Base-by-base conservation (phyloP, 2,113 vertebrate species). In the Mugil cephalus region DNA sequence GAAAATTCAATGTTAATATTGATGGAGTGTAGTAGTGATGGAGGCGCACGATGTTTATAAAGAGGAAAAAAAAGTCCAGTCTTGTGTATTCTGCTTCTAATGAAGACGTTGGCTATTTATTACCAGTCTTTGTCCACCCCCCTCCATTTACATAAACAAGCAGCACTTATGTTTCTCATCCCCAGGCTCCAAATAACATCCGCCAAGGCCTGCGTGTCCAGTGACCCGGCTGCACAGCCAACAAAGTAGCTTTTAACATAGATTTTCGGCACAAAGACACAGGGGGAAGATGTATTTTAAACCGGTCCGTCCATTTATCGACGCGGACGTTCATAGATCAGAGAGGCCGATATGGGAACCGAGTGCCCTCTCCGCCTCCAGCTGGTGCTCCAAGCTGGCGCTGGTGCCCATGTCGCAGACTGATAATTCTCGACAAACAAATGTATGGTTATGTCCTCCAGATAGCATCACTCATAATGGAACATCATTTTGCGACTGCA, bases 171-270 rank as follows among this genome's bases (percentile, higher is more conserved):
- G 66, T 62, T 73, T 85, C 67, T 65, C 74, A 65, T 79, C 83
- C 48, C 40, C 62, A 43, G 56, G 53, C 83, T 79, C 63, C 82
- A 76, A 74, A 86, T 81, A 85, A 77, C 83, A 70, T 66, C 72
- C 36, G 70, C 78, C 77, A 85, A 85, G 73, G 87, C 59, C 83
- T 52, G 24, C 2, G 71, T 67, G 60, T 69, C 21, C 65, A 73
- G 62, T 60, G 71, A 74, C 70, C 82, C 68, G 35, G 86, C 52
- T 59, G 63, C 60, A 58, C 6, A 74, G 55, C 42, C 77, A 79
- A 63, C 67, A 76, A 65, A 83, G 82, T 38, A 48, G 69, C 79
- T 81, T 77, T 83, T 73, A 79, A 58, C 68, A 78, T 69, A 38
- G 64, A 80, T 80, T 66, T 71, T 55, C 18, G 1, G 15, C 53